phyloP scores from a whole-genome alignment of 2,797 vertebrate genomes.

The Geotrypetes seraphini region DNA sequence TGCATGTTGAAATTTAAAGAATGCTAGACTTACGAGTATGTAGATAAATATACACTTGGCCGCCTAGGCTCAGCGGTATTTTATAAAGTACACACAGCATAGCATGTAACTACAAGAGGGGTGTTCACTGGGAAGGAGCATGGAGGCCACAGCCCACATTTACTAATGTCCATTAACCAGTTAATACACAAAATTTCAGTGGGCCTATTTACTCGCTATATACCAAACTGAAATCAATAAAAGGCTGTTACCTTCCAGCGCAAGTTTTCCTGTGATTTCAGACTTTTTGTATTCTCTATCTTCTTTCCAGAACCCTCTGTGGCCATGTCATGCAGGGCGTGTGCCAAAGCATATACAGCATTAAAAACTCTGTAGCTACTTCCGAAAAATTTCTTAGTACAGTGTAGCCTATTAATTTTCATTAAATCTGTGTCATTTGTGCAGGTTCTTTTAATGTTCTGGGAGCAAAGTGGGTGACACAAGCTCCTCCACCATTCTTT shows the following conservation, averaged over 20 bases:
- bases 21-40: too few species aligned
- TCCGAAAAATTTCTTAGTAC: not conserved
- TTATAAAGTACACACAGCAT: too few species aligned
- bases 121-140: too few species aligned
- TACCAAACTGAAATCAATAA: too few species aligned
- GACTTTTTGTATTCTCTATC: not conserved
- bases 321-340: not conserved
- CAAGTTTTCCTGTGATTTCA: not conserved
- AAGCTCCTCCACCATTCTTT: not conserved
- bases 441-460: not conserved
- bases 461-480: not conserved
- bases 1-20: too few species aligned
- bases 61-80: too few species aligned
- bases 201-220: too few species aligned
- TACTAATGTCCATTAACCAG: too few species aligned
- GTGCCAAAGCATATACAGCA: not conserved
- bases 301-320: not conserved
- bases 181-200: too few species aligned
- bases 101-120: too few species aligned
- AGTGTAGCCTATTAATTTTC: not conserved
- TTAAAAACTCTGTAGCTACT: not conserved
- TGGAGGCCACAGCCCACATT: too few species aligned
- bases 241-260: not conserved
- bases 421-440: not conserved
- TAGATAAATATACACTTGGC: too few species aligned